These are phyloP conservation scores for Grus americana DNA, from an alignment of 2,113 vertebrate species.

Conservation along the genomic window DNA sequence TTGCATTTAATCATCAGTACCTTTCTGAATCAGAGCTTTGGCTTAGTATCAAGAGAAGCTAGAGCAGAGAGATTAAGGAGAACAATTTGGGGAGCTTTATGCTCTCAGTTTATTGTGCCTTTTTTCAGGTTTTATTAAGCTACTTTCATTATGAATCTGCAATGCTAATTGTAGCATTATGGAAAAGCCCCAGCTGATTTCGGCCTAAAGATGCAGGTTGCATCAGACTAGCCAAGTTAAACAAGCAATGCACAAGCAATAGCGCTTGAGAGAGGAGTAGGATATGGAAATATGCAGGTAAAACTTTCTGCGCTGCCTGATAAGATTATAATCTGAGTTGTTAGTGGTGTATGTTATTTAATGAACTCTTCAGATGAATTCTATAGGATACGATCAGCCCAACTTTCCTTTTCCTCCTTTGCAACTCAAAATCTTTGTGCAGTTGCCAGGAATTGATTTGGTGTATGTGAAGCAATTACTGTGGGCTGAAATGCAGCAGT, in stretches of 20 bases:
- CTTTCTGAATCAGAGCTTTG: background rate
- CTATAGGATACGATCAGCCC: accelerated
- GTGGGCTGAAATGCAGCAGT: background rate
- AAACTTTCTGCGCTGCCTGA: background rate
- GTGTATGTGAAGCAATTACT: background rate
- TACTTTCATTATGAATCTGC: background rate
- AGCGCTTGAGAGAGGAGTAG: background rate
- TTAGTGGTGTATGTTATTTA: background rate
- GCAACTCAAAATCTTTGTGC: background rate
- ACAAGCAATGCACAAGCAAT: background rate
- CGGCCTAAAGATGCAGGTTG: background rate
- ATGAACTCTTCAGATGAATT: background rate
- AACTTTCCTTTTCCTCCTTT: background rate
- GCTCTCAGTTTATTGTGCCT: background rate
- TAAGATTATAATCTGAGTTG: background rate
- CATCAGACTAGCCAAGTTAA: background rate
- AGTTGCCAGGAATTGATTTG: background rate
- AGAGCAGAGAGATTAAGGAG: background rate
- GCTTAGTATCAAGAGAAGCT: background rate
- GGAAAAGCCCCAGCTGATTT: background rate
- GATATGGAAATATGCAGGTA: background rate
- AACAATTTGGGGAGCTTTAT: background rate
- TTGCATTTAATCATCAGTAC: background rate
- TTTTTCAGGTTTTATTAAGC: background rate
- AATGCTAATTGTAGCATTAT: background rate